These are phyloP conservation scores for Cordylochernes scorpioides DNA, from an alignment of 2,888 invertebrate species.

Conservation along the genomic window DNA sequence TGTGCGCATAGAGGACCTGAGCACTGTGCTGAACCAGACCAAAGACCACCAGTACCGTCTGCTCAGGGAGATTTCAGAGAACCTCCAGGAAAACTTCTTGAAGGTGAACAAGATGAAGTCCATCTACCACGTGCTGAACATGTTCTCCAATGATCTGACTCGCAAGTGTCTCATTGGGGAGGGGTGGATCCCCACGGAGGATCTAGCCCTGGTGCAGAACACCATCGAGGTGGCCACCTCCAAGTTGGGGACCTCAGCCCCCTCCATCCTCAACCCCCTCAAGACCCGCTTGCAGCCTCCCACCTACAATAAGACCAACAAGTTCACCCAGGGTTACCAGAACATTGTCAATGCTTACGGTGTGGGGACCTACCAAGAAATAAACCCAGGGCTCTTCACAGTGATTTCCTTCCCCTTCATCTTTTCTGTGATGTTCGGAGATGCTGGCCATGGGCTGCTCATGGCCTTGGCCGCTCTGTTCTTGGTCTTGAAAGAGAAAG, in stretches of 20 bases:
- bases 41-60: slow-evolving; percentile 15
- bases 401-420: slow-evolving; percentile 90
- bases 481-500: slow-evolving; percentile 83
- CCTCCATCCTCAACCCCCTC: background rate
- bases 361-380: slow-evolving; percentile 19
- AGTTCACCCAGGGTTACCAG: slow-evolving; percentile 15
- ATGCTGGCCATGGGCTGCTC: slow-evolving; percentile 69
- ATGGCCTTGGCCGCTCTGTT: slow-evolving; percentile 72
- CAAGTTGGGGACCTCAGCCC: too few relatives aligned
- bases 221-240: too few relatives aligned
- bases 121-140: slow-evolving; percentile 15
- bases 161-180: slow-evolving; percentile 16
- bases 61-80: slow-evolving; percentile 14
- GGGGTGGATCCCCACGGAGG: slow-evolving; percentile 13
- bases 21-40: slow-evolving; percentile 28
- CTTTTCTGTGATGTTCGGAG: slow-evolving; percentile 94
- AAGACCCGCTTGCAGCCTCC: slow-evolving; percentile 9
- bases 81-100: slow-evolving; percentile 13
- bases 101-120: slow-evolving; percentile 15
- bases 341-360: slow-evolving; percentile 18
- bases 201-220: slow-evolving; percentile 12
- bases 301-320: slow-evolving; percentile 15
- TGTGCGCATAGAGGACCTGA: slow-evolving; percentile 89
- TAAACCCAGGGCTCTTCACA: slow-evolving; percentile 41
- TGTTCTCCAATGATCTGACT: slow-evolving; percentile 13